These are phyloP conservation scores for Hecatera dysodea DNA, from an alignment of 2,888 invertebrate genomes.

Conservation along the genomic window DNA sequence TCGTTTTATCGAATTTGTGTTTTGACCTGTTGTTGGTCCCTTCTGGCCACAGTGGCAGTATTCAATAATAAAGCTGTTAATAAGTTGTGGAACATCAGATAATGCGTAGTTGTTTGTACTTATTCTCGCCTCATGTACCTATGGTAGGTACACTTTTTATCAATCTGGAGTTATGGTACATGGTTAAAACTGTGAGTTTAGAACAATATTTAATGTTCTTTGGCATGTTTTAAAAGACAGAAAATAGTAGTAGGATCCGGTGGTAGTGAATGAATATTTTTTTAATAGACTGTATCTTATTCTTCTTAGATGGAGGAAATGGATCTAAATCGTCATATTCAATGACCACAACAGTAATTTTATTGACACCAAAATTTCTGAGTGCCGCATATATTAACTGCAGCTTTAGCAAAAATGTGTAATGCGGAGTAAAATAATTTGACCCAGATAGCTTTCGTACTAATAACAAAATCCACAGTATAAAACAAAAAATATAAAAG, in stretches of 20 bases:
- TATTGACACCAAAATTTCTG: neutral
- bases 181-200: neutral
- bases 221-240: neutral
- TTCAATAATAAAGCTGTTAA: too few species aligned
- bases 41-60: too few species aligned
- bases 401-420: neutral
- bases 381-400: neutral
- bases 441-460: too few species aligned
- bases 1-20: too few species aligned
- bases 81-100: too few species aligned
- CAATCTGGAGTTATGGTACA: neutral
- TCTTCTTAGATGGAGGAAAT: neutral
- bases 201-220: neutral
- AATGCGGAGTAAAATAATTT: neutral
- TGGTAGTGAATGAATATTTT: neutral
- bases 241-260: too few species aligned
- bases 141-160: neutral
- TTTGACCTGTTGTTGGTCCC: too few species aligned
- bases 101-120: too few species aligned
- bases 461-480: neutral
- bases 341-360: neutral
- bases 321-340: neutral
- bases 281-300: neutral
- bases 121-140: too few species aligned
- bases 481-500: slow-evolving; percentile 12